Evolutionary conservation across 1,140 invertebrate species (phyloP), one percentile per base, ranked within the genome.

Genomic region (Leptonema lineaticorne): DNA sequence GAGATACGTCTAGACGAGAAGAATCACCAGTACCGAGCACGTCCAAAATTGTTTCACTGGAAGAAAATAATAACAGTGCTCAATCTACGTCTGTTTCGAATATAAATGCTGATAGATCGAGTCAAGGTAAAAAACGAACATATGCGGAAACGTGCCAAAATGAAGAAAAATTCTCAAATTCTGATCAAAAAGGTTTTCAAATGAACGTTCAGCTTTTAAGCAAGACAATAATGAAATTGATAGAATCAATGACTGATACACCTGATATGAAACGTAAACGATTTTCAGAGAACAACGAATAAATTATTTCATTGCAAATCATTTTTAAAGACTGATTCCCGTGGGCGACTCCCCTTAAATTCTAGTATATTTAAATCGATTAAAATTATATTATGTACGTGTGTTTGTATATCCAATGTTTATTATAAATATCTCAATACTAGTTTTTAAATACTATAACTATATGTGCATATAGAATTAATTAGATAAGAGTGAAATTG

Each of bases 191-290:
- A 22, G 59, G 59, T 22, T 26, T 27, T 27, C 45, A 64, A 5
- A 16, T 46, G 6, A 64, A 28, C 16, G 26, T 64, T 24, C 62
- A 64, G 29, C 26, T 28, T 11, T 20, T 64, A 22, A 62, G 58
- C n/a, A 62, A 20, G 41, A 37, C 58, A 4, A 50, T 64, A 7
- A 64, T 64, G 41, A 64, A 30, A 9, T 28, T 64, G 20, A 14
- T 50, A 18, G 41, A 50, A 1, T n/a, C 62, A 20, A 28, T 50
- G 6, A 29, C 62, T 11, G 45, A 64, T 30, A 50, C 9, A 14
- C 11, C 45, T 8, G 20, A 50, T 22, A 16, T n/a, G 6, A 64
- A 64, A 64, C 45, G 62, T 4, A 48, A 26, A 29, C 22, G 45
- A 14, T 5, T 20, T 28, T 14, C 50, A n/a, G 30, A 30, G 4